Evolutionary conservation across 2,113 vertebrate genomes (phyloP), one percentile per base, ranked within the genome.

Genomic region (Siphamia tubifer): DNA sequence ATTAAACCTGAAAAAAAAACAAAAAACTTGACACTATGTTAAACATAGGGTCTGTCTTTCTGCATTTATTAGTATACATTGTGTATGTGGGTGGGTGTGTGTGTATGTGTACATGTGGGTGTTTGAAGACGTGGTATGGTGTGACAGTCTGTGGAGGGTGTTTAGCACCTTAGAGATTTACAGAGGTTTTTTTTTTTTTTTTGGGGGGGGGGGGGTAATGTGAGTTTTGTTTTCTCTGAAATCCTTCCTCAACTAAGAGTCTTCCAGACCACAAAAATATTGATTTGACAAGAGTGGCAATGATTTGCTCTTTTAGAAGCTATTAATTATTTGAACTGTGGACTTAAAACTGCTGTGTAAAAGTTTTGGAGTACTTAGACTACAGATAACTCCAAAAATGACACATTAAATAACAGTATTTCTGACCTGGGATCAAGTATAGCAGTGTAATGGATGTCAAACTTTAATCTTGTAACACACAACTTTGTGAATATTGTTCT

Each of bases 41-140:
- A 62, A 66, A 53, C 12, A 8, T 13, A 34, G 19, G 9, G 23
- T 66, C 11, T 49, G 52, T 43, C n/a, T 44, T 10, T 38, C 10
- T 66, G 23, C 56, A 55, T 58, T 43, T 9, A 52, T 74, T 56
- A 24, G 23, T 70, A 6, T 28, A 48, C 17, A 23, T 47, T 67
- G 27, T 51, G 8, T 53, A 20, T 27, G 10, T 36, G 11, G 31
- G 5, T 28, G 34, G n/a, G n/a, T n/a, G n/a, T n/a, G n/a, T n/a
- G n/a, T n/a, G n/a, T n/a, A n/a, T n/a, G n/a, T 67, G 27, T 51
- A 6, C 48, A 20, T 27, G 10, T 36, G 11, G 31, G 5, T 28
- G 34, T 43, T 10, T 40, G 39, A 16, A 24, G 9, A 12, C 24
- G 47, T 47, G 13, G 19, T 23, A 17, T 48, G 9, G 27, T 11